These are phyloP conservation scores for Sternarchorhynchus goeldii DNA, from an alignment of 2,797 vertebrate species.

Conservation along the genomic window DNA sequence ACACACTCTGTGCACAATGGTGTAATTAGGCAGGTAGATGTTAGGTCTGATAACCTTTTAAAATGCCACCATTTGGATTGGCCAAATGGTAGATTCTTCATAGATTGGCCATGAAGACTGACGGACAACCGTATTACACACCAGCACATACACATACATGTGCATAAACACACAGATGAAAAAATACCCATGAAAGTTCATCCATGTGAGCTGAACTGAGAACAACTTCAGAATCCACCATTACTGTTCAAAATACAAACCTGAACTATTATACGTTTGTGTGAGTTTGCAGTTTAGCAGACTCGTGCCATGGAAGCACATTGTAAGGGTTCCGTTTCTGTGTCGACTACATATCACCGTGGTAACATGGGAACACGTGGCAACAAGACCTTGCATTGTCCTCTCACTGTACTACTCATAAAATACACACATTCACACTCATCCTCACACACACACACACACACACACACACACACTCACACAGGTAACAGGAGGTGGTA, in stretches of 20 bases:
- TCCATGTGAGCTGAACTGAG: background rate
- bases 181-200: background rate
- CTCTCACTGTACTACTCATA: background rate
- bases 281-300: background rate
- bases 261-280: background rate
- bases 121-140: background rate
- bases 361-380: background rate
- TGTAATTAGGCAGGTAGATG: conserved; percentile 31
- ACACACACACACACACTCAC: too few species aligned
- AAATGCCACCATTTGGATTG: background rate
- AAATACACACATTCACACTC: background rate
- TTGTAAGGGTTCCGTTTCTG: conserved; percentile 31
- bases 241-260: background rate
- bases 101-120: too few species aligned
- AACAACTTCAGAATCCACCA: background rate
- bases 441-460: background rate
- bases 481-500: too few species aligned
- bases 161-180: background rate
- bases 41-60: conserved; percentile 29
- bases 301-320: background rate
- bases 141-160: background rate
- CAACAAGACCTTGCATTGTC: background rate
- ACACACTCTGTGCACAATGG: background rate
- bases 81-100: conserved; percentile 20
- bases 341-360: background rate